Conservation (phyloP, 2,113 vertebrate genomes). For the Etheostoma spectabile region DNA sequence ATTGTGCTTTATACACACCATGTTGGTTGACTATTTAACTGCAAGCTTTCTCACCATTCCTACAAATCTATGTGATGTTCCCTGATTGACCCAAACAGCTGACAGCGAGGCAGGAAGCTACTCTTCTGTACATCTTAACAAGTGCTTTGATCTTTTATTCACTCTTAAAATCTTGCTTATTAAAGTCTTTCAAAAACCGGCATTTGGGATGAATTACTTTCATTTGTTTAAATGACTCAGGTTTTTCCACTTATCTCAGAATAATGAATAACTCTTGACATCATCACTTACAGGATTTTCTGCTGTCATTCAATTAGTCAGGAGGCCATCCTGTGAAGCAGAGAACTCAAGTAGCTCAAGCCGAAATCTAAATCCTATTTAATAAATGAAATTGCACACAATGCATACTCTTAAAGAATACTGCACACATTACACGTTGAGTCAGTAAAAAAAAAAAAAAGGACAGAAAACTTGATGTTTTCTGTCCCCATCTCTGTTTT, state of each 20-base stretch:
- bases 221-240: constrained; percentile 36
- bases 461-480: too few relatives aligned
- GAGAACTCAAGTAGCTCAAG: neutral
- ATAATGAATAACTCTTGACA: constrained; percentile 30
- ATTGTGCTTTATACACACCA: neutral
- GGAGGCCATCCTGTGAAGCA: neutral
- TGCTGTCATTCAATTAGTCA: neutral
- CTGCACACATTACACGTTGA: neutral
- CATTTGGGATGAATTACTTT: constrained; percentile 46
- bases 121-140: constrained; percentile 40
- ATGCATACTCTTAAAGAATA: neutral
- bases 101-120: neutral
- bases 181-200: constrained; percentile 8
- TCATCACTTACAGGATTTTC: constrained; percentile 17
- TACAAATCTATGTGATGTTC: constrained; percentile 11
- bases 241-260: constrained; percentile 39
- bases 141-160: constrained; percentile 65
- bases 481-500: too few relatives aligned
- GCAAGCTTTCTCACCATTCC: neutral
- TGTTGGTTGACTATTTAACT: constrained; percentile 22
- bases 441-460: too few relatives aligned
- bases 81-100: neutral
- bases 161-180: constrained; percentile 45
- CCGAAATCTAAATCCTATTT: neutral
- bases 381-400: neutral